Base-by-base conservation (phyloP, 2,797 vertebrate species). In the Spinus olivaceus region DNA sequence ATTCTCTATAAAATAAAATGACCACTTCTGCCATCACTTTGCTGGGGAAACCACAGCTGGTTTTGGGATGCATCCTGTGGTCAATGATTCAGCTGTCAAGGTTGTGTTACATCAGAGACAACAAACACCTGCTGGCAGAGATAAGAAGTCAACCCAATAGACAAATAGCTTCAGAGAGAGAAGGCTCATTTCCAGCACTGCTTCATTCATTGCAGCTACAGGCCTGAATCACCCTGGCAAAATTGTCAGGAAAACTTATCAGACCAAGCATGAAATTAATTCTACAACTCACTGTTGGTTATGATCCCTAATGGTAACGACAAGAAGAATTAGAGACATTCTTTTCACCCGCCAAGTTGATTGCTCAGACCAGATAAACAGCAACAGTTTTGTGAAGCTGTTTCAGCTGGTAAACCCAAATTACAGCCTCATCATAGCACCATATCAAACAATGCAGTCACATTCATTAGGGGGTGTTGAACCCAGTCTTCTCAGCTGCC, bases 151-250 rank as follows among this genome's bases (percentile, higher is more conserved):
- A 90, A 54, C 19, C 44, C 85, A 71, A 35, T 1, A 84, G 69
- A 79, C n/a, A 35, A 81, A 70, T 69, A 6, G 1, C 46, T 91
- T 92, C 13, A 25, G 61, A 78, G 23, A 49, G 33, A 72, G 44
- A 51, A 61, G 54, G 33, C 46, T 94, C 35, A 42, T 84, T 94
- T 93, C 60, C 53, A 92, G 37, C 2, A 1, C 66, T 30, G 8
- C 53, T 82, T 78, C 41, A 16, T 77, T 88, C 60, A 51, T 18
- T 57, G 47, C 76, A 63, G 86, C 63, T 76, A 69, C 82, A 74
- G 91, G 73, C 78, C 76, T 91, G 88, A 93, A 91, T 94, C 86
- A 95, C 81, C 83, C 82, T 91, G 88, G 66, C 63, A 92, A 86
- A 92, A 84, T 64, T 84, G 53, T 90, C 95, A 90, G 42, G 61